These are phyloP conservation scores for Nothocercus nigrocapillus DNA, from an alignment of 2,113 vertebrate species.

Conservation along the genomic window DNA sequence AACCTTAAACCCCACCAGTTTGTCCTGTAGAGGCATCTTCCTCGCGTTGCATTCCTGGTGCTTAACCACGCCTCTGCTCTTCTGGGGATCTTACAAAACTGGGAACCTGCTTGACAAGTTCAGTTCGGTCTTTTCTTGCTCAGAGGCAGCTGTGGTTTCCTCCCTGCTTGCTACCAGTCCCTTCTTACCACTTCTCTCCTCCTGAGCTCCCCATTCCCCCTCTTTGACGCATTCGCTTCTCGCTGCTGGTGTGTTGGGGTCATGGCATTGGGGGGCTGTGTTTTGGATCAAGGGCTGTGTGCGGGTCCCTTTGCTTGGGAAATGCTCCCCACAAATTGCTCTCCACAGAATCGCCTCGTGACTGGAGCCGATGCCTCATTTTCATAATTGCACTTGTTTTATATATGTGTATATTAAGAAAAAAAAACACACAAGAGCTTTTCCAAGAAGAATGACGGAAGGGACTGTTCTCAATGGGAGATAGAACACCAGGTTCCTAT, in stretches of 20 bases:
- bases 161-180: neutral
- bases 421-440: neutral
- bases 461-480: accelerated
- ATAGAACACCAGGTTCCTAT: neutral
- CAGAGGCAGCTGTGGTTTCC: neutral
- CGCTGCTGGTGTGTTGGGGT: neutral
- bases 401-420: no score
- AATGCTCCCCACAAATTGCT: neutral
- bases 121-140: neutral
- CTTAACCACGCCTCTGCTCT: conserved; percentile 11
- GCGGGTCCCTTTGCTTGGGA: neutral
- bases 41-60: conserved; percentile 28
- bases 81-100: conserved; percentile 16
- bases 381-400: neutral
- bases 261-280: neutral
- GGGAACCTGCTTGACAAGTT: conserved; percentile 67
- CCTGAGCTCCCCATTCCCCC: neutral
- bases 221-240: neutral
- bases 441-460: neutral
- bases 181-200: neutral
- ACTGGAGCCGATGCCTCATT: neutral
- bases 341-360: neutral
- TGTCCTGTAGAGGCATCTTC: neutral
- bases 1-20: neutral
- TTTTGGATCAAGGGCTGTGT: neutral